phyloP scores from a whole-genome alignment of 2,113 vertebrate genomes.

The Scatophagus argus region DNA sequence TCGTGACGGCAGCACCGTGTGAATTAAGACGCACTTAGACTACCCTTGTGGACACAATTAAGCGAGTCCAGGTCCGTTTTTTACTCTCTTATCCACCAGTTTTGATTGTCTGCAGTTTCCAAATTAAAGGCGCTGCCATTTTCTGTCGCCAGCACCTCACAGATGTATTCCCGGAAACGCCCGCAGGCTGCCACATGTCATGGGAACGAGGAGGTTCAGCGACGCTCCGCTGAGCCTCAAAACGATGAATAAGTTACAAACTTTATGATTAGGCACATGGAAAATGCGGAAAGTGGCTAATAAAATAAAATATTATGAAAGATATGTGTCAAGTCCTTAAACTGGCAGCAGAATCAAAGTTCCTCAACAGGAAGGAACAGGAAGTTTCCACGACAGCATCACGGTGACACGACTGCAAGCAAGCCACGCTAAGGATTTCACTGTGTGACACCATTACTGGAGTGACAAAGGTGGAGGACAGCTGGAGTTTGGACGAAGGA shows the following conservation, averaged over 20 bases:
- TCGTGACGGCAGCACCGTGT: conserved; percentile 25
- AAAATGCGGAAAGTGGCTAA: not conserved
- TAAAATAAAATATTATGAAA: not conserved
- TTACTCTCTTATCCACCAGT: conserved; percentile 7
- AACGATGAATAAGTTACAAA: conserved; percentile 14
- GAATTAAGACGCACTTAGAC: conserved; percentile 42
- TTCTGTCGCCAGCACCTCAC: conserved; percentile 12
- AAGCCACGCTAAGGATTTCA: conserved; percentile 39
- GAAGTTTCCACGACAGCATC: conserved; percentile 17
- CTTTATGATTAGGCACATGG: not conserved
- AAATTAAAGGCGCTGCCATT: conserved; percentile 43
- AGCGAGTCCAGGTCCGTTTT: conserved; percentile 12
- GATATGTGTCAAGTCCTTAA: not conserved
- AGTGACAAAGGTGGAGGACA: conserved; percentile 28
- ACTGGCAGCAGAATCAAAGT: conserved; percentile 9
- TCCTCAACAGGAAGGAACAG: conserved; percentile 2
- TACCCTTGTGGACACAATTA: conserved; percentile 58
- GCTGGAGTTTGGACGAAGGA: not conserved
- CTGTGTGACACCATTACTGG: not conserved
- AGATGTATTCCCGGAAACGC: conserved; percentile 40
- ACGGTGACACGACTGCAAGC: conserved; percentile 33
- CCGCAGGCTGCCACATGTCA: conserved; percentile 25
- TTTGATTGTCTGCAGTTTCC: conserved; percentile 51
- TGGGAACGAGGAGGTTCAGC: not conserved
- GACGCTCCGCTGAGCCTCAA: conserved; percentile 18